Evolutionary conservation across 1,140 invertebrate species (phyloP).

Genomic region (Cataglyphis hispanica): DNA sequence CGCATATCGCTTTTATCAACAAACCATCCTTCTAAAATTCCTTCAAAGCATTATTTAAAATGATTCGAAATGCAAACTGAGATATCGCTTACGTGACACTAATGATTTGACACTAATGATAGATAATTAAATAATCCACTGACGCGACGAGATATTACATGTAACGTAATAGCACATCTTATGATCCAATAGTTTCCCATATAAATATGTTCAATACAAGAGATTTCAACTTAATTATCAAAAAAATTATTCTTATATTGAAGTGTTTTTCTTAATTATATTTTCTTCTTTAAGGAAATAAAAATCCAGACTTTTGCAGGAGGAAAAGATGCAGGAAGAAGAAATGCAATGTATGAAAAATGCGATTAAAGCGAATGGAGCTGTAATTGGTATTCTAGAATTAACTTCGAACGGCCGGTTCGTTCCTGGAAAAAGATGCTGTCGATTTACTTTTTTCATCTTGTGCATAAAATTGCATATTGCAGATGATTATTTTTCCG

Average conservation of each 20-base stretch:
- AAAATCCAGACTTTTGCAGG: neutral
- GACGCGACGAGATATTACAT: neutral
- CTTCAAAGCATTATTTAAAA: neutral
- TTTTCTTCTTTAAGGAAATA: neutral
- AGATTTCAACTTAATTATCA: neutral
- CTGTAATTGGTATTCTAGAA: neutral
- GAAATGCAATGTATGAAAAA: neutral
- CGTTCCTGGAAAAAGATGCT: slow-evolving; percentile 27
- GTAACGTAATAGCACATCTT: neutral
- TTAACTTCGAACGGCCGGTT: neutral
- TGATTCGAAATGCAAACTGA: slow-evolving; percentile 13
- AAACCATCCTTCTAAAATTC: neutral
- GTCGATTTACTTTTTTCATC: neutral
- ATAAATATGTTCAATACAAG: neutral
- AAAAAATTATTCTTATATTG: neutral
- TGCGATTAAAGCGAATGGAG: neutral
- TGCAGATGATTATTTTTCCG: slow-evolving; percentile 27
- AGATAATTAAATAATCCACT: neutral
- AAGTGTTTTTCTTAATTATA: neutral
- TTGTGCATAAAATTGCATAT: slow-evolving; percentile 25
- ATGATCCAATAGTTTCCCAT: neutral
- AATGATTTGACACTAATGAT: too few species aligned
- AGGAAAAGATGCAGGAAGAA: neutral
- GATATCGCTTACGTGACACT: too few species aligned
- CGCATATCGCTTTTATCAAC: neutral